Conservation (phyloP, 2,888 invertebrate genomes). For the Schizaphis graminum region DNA sequence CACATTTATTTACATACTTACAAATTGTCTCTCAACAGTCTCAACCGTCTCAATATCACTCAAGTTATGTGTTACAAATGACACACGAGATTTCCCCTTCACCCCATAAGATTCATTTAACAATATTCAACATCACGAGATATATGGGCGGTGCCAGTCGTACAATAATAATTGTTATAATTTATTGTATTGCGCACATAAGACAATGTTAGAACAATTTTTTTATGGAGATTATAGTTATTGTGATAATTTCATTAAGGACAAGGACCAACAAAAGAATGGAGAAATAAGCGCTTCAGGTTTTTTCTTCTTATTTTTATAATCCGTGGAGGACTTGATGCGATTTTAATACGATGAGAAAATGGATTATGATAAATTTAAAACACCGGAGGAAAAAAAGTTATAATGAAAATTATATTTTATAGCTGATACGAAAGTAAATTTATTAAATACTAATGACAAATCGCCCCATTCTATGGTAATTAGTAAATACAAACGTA, state of each 20-base stretch:
- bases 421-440: not conserved
- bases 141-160: conserved; percentile 4
- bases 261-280: conserved; percentile 3
- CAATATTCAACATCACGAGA: conserved; percentile 2
- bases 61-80: not conserved
- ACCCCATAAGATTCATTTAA: conserved; percentile 33
- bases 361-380: not conserved
- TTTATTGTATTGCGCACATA: not conserved
- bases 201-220: conserved; percentile 45
- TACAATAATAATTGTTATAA: not conserved
- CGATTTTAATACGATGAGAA: conserved; percentile 19
- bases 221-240: not conserved
- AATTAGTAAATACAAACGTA: conserved; percentile 39
- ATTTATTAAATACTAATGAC: conserved; percentile 1
- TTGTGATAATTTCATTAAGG: conserved; percentile 50
- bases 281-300: not conserved
- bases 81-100: not conserved
- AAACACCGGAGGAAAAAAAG: not conserved
- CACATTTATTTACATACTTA: conserved; percentile 21
- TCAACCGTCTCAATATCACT: conserved; percentile 48
- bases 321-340: conserved; percentile 11
- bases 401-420: not conserved
- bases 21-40: conserved; percentile 44
- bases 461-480: not conserved
- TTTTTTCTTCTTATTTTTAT: conserved; percentile 9